phyloP scores from a whole-genome alignment of 2,113 vertebrate species.

The Opisthocomus hoazin region DNA sequence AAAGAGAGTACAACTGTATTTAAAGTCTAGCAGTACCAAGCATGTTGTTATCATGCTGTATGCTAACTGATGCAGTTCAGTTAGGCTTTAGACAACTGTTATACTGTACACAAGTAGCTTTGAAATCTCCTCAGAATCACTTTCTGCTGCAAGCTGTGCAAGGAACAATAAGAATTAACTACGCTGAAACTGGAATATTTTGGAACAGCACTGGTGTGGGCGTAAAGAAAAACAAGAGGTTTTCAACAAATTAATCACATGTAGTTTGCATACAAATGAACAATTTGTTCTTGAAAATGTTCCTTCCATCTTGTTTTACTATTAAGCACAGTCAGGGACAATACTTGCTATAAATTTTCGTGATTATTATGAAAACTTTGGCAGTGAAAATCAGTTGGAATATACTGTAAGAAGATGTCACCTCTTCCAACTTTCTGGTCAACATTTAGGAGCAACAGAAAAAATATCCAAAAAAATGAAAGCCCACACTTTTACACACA shows the following conservation, averaged over 20 bases:
- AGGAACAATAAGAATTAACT: slow-evolving; percentile 8
- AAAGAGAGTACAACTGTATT: not conserved
- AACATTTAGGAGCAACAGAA: not conserved
- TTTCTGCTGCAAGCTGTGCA: not conserved
- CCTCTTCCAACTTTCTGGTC: not conserved
- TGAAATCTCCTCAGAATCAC: not conserved
- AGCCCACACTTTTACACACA: not conserved
- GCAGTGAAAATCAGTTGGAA: not conserved
- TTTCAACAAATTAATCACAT: slow-evolving; percentile 14
- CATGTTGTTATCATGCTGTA: not conserved
- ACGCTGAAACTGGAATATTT: not conserved
- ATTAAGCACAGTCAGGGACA: not conserved
- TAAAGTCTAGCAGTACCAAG: not conserved
- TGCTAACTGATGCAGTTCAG: not conserved
- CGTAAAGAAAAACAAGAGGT: not conserved
- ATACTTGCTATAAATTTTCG: not conserved
- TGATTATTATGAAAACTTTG: not conserved
- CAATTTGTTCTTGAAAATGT: slow-evolving; percentile 32
- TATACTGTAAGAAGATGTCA: not conserved
- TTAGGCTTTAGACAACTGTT: not conserved
- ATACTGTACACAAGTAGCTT: not conserved
- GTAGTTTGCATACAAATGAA: slow-evolving; percentile 27
- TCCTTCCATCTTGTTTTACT: slow-evolving; percentile 22
- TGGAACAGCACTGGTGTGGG: not conserved
- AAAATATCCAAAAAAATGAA: not conserved